Conservation (phyloP, 2,113 vertebrate genomes). For the Eclectus roratus region DNA sequence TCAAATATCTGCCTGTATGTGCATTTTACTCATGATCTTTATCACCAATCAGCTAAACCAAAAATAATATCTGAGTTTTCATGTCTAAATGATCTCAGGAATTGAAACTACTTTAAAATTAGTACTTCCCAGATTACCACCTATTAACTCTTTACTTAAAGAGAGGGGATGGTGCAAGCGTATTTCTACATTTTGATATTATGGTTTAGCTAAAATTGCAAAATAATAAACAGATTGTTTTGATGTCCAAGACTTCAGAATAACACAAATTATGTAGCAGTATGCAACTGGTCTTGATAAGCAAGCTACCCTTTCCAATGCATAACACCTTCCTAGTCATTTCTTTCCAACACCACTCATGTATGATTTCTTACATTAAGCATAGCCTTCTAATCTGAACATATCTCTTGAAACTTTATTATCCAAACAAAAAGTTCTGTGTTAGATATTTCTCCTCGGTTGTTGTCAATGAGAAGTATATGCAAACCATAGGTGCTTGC, state of each 20-base stretch:
- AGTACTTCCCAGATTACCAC: not conserved
- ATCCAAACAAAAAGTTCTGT: not conserved
- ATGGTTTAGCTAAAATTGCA: not conserved
- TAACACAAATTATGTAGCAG: not conserved
- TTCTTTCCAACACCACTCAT: not conserved
- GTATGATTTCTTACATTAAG: not conserved
- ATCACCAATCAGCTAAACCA: not conserved
- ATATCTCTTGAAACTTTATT: not conserved
- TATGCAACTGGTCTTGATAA: not conserved
- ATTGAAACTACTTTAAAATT: not conserved
- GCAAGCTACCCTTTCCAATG: not conserved
- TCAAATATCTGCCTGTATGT: not conserved
- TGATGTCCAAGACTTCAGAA: not conserved
- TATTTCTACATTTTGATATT: not conserved
- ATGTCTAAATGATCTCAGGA: not conserved
- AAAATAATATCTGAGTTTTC: not conserved
- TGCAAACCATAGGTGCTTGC: not conserved
- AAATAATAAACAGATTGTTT: not conserved
- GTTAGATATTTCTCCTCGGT: not conserved
- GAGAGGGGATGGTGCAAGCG: not conserved
- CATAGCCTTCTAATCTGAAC: not conserved
- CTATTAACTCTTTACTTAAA: not conserved
- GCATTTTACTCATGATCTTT: not conserved
- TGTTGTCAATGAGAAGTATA: not conserved
- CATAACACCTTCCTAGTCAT: not conserved